Conservation (phyloP, 2,113 vertebrate genomes). For the Urocolius indicus region DNA sequence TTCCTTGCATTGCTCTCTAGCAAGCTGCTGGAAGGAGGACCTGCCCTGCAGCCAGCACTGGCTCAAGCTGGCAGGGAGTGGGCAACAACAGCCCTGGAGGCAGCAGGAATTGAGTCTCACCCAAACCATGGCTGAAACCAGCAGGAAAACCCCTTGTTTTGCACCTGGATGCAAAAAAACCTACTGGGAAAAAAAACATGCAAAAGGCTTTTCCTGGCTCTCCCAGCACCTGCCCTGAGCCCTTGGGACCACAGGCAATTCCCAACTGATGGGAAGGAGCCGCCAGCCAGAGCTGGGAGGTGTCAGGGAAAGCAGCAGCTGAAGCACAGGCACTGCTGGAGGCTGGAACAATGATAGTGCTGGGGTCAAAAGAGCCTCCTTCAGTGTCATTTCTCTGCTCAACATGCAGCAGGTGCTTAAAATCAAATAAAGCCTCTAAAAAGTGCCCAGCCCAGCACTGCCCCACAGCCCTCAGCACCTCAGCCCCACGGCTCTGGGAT, state of each 20-base stretch:
- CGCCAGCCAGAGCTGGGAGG: neutral
- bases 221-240: neutral
- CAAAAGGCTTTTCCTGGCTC: neutral
- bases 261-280: neutral
- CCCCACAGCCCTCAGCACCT: no score
- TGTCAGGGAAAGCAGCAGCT: neutral
- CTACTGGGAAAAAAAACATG: neutral
- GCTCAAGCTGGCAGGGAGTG: neutral
- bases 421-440: neutral
- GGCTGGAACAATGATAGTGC: neutral
- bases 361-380: neutral
- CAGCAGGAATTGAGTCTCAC: neutral
- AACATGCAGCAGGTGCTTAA: neutral
- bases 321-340: neutral
- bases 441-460: neutral
- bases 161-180: neutral
- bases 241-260: accelerated
- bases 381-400: neutral
- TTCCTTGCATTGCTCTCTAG: neutral
- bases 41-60: accelerated
- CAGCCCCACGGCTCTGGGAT: no score
- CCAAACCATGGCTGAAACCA: neutral
- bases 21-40: neutral
- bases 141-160: neutral
- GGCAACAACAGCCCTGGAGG: neutral